These are phyloP conservation scores for Danaus chrysippus DNA, from an alignment of 2,888 invertebrate species.

Conservation along the genomic window DNA sequence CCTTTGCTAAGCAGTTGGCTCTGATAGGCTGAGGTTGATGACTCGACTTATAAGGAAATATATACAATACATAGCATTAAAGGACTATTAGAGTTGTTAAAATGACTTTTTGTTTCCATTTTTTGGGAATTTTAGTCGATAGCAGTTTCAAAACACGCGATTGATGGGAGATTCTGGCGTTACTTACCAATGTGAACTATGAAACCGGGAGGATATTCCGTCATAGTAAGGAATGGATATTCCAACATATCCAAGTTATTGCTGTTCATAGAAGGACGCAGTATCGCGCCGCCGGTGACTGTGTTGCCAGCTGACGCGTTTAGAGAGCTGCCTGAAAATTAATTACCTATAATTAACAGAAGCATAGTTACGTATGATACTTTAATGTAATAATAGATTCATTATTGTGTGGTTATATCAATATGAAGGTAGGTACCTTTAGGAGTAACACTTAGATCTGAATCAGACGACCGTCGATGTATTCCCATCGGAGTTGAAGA, in stretches of 20 bases:
- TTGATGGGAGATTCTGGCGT: neutral
- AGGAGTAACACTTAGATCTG: slow-evolving; percentile 94
- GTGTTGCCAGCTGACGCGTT: slow-evolving; percentile 74
- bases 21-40: too few relatives aligned
- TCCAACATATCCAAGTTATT: slow-evolving; percentile 94
- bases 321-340: slow-evolving; percentile 84
- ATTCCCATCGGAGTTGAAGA: slow-evolving; percentile 76
- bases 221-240: slow-evolving; percentile 96
- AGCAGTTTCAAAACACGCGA: too few relatives aligned
- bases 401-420: too few relatives aligned
- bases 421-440: slow-evolving; percentile 82
- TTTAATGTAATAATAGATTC: too few relatives aligned
- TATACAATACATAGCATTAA: neutral
- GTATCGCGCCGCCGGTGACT: slow-evolving; percentile 78
- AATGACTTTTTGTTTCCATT: neutral
- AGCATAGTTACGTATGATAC: too few relatives aligned
- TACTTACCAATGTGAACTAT: slow-evolving; percentile 89
- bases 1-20: too few relatives aligned
- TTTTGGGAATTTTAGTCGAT: neutral
- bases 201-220: slow-evolving; percentile 93
- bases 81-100: neutral
- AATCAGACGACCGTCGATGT: slow-evolving; percentile 93
- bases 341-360: neutral
- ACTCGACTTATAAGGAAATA: too few relatives aligned
- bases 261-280: slow-evolving; percentile 84